These are phyloP conservation scores for Pseudonaja textilis DNA, from an alignment of 2,113 vertebrate species.

Conservation along the genomic window DNA sequence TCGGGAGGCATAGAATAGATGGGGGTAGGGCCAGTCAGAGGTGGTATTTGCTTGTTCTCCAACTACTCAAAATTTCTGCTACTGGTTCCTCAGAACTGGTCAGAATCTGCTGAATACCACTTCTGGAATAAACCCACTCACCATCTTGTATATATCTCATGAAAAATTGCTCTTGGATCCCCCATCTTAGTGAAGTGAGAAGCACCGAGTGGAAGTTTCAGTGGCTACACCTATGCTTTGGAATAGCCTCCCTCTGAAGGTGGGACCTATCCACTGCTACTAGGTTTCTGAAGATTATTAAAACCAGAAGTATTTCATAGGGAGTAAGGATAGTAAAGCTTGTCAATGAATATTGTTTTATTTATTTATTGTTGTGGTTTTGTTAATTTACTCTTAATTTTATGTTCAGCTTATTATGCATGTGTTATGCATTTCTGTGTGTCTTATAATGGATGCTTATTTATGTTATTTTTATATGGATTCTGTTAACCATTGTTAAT, in stretches of 20 bases:
- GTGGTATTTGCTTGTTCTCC: too few species aligned
- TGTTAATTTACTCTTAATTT: not conserved
- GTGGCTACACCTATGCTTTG: not conserved
- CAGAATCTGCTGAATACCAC: too few species aligned
- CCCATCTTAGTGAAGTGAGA: not conserved
- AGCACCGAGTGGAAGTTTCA: not conserved
- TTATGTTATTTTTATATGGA: not conserved
- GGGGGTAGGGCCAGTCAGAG: too few species aligned
- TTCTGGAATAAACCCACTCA: not conserved
- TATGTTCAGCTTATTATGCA: not conserved
- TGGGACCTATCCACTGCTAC: not conserved
- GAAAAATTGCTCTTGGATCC: not conserved
- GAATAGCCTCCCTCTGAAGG: not conserved
- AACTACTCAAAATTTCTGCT: too few species aligned
- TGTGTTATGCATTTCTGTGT: not conserved
- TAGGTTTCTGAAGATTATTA: not conserved
- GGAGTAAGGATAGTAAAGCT: not conserved
- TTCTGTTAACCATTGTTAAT: not conserved
- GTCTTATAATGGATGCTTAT: not conserved
- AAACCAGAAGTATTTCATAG: not conserved
- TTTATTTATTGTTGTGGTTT: not conserved
- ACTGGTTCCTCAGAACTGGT: too few species aligned
- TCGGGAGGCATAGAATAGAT: too few species aligned
- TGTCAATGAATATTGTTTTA: not conserved
- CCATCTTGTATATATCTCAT: not conserved